phyloP scores from a whole-genome alignment of 2,797 vertebrate species.

The Molossus molossus region DNA sequence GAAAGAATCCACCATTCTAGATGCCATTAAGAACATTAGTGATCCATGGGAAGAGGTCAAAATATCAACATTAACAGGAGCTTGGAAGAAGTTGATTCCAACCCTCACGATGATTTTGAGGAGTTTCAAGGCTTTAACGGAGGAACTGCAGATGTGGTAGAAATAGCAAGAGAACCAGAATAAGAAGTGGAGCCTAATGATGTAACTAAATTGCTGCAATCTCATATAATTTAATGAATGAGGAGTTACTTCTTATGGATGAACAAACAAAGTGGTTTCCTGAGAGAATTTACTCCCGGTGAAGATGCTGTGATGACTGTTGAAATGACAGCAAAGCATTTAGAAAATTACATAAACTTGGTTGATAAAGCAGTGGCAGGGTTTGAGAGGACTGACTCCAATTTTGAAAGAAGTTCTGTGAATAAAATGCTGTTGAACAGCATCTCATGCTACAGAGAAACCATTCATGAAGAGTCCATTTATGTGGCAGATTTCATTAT shows the following conservation, averaged over 20 bases:
- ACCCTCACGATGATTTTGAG: not conserved
- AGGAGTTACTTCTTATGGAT: not conserved
- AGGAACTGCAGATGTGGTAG: not conserved
- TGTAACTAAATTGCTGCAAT: not conserved
- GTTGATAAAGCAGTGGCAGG: not conserved
- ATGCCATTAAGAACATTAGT: not conserved
- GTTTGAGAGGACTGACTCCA: not conserved
- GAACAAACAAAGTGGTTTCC: not conserved
- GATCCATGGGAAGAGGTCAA: not conserved
- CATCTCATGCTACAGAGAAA: not conserved
- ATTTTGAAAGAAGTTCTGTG: not conserved
- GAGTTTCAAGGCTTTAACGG: not conserved
- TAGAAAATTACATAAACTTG: not conserved
- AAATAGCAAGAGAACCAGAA: not conserved
- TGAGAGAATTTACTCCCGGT: not conserved
- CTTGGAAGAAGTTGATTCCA: not conserved
- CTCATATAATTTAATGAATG: not conserved
- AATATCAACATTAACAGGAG: not conserved
- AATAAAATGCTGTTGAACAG: not conserved
- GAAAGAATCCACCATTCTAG: not conserved
- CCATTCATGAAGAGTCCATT: not conserved
- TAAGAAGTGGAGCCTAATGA: not conserved
- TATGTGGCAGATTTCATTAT: not conserved
- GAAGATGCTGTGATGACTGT: not conserved
- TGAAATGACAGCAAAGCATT: not conserved